Base-by-base conservation (phyloP, 2,113 vertebrate genomes). In the Myotis lucifugus region DNA sequence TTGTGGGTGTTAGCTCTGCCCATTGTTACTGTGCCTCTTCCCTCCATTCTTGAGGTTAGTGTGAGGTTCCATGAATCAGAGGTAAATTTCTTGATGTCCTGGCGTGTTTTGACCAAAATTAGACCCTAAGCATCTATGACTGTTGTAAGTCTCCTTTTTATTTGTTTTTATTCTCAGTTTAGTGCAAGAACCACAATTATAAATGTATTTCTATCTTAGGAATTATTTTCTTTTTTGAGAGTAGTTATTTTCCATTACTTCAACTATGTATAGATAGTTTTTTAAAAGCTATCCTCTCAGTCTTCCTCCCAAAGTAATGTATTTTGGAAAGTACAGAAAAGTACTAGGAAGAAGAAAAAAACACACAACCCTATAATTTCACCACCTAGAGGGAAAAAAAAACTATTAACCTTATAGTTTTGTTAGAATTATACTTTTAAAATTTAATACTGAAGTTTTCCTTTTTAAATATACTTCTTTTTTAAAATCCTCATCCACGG, bases 381-480 rank as follows among this genome's bases (percentile, higher is more conserved):
- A 64, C 64, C 23, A 81, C 52, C 3, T 10, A 88, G 72, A 72
- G 76, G 59, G 14, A 34, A 21, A 46, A 21, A 46, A 66, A 83
- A 73, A 40, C 90, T 91, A 91, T 90, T 96, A 91, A 59, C 56
- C 56, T 59, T 59, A 59, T 25, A 59, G 56, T 59, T 59, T 59
- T 59, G 56, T 59, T 25, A 59, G 56, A 59, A 59, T 59, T 77
- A 82, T 91, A 64, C 56, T 96, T 87, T 54, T 34, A 92, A 90
- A 96, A 87, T 91, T 79, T 94, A 96, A 76, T 89, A 52, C 46
- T 91, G 17, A 96, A 94, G 74, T 91, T 88, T 54, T 93, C 72
- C 73, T 93, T 97, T 96, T 91, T 95, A 94, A 96, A 78, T 96
- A 89, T 93, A 92, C 70, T 94, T 87, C 61, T 29, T 64, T 64